phyloP scores from a whole-genome alignment of 2,797 vertebrate genomes.

The Cyclura pinguis region DNA sequence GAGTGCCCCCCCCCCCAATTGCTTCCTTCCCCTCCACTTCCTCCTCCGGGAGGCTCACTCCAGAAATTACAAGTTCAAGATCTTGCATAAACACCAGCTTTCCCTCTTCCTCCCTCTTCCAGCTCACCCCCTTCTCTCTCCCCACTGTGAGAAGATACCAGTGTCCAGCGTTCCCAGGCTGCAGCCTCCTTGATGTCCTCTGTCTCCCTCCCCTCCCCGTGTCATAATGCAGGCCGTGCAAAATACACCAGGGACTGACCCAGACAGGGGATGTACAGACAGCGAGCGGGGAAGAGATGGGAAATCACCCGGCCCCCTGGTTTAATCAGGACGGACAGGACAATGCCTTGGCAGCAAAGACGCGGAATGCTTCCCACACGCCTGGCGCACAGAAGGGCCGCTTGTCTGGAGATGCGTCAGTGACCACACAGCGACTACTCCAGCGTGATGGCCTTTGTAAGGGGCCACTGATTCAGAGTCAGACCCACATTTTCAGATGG shows the following conservation, averaged over 20 bases:
- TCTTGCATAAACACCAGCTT: background rate
- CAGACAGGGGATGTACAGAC: background rate
- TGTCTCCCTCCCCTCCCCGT: background rate
- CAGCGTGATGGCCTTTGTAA: background rate
- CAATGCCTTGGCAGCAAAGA: background rate
- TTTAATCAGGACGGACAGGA: background rate
- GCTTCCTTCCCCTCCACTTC: background rate
- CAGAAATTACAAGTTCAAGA: background rate
- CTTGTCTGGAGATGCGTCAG: background rate
- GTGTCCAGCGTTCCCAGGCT: slow-evolving; percentile 20
- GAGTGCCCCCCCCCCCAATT: rapidly evolving
- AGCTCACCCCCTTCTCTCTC: background rate
- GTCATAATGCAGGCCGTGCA: background rate
- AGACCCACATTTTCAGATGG: background rate
- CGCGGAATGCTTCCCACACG: background rate
- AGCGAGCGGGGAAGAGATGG: background rate
- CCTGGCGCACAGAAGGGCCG: background rate
- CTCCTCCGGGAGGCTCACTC: background rate
- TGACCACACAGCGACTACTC: too few species aligned
- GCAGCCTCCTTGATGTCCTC: background rate
- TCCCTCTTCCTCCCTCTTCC: background rate
- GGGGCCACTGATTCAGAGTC: background rate
- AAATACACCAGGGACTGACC: background rate
- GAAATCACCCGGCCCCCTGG: background rate
- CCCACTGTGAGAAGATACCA: slow-evolving; percentile 21